Evolutionary conservation across 2,888 invertebrate genomes (phyloP), one percentile per base, ranked within the genome.

Genomic region (Lissonota sp.): DNA sequence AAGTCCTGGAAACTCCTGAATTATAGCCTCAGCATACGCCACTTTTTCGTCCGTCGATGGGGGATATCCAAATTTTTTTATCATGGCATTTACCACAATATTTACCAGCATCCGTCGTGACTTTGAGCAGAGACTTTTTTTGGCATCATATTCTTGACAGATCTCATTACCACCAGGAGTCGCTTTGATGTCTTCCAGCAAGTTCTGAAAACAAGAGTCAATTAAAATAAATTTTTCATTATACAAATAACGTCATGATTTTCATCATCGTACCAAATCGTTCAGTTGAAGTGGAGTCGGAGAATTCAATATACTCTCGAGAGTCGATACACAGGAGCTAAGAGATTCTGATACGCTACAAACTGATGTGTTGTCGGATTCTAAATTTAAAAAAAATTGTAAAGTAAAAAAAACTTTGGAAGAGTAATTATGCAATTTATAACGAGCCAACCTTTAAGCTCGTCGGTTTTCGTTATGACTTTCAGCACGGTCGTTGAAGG

Each of bases 21-120:
- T 16, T 51, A 78, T 58, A 6, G 16, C 42, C 42, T 72, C 53
- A 12, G 78, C 78, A 37, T 78, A 72, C 0, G 40, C 49, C 46
- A 60, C 42, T 66, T 72, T 78, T 72, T 78, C 60, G 26, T 78
- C 72, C 6, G 71, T 51, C 5, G 72, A 78, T 12, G 78, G 78
- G 46, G 66, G 71, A 42, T 66, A 14, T 4, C 72, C 78, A 40
- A 79, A 79, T 44, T 62, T 73, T 42, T 66, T 26, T 10, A 79
- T 40, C 73, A 79, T 73, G 2, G 67, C 62, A 44, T 73, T 79
- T 2, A 79, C 79, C 7, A 79, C 79, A 44, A 79, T 60, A 69
- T 79, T 79, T 0, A 79, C 79, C 0, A 79, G 64, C 63, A 55
- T 60, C 53, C 73, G 73, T 44, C 69, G 67, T 12, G 62, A 55